These are phyloP conservation scores for Trypoxylon attenuatum DNA, from an alignment of 2,888 invertebrate species.

Conservation along the genomic window DNA sequence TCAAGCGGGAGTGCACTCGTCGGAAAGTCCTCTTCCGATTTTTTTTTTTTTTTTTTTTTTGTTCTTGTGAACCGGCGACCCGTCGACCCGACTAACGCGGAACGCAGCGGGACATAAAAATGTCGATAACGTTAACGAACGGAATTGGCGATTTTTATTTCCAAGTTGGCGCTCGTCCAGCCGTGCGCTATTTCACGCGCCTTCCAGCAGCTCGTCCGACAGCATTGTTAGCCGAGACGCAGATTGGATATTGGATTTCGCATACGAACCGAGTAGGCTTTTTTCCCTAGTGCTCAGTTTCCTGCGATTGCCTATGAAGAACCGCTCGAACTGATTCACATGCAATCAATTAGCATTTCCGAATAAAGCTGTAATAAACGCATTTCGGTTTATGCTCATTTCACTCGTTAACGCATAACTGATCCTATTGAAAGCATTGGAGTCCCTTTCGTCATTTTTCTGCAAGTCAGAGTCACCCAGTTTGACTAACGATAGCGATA, in stretches of 20 bases:
- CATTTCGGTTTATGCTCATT: too few species aligned
- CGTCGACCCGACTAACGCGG: constrained; percentile 20
- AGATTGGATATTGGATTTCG: constrained; percentile 57
- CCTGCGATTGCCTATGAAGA: constrained; percentile 1
- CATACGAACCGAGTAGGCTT: constrained; percentile 25
- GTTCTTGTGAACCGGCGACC: background rate
- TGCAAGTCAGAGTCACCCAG: too few species aligned
- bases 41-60: constrained; percentile 21
- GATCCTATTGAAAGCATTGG: too few species aligned
- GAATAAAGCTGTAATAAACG: too few species aligned
- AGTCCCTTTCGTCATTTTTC: too few species aligned
- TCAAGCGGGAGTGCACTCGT: background rate
- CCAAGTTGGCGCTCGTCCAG: constrained; percentile 57
- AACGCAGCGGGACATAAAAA: constrained; percentile 46
- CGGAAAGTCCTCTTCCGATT: constrained; percentile 19
- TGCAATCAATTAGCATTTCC: constrained; percentile 21
- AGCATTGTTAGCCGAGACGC: constrained; percentile 54
- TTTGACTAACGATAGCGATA: too few species aligned
- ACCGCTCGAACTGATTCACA: constrained; percentile 5
- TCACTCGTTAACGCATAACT: too few species aligned
- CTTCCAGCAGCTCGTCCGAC: constrained; percentile 45
- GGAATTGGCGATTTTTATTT: constrained; percentile 57
- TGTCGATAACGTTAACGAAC: constrained; percentile 58
- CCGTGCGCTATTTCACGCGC: constrained; percentile 49
- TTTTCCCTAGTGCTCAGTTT: background rate